Conservation (phyloP, 2,113 vertebrate genomes). For the Sceloporus undulatus region DNA sequence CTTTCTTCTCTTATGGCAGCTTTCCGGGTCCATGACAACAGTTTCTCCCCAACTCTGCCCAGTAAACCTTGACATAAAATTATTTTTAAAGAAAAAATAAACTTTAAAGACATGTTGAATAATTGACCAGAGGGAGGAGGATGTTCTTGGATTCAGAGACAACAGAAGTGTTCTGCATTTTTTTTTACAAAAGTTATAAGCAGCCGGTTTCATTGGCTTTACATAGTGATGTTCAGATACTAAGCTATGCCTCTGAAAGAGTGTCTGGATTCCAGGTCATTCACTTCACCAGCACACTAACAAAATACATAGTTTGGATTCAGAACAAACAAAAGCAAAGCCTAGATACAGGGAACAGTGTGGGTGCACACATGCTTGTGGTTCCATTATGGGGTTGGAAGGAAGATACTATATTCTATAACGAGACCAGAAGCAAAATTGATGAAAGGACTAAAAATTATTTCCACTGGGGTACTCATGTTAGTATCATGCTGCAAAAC, state of each 20-base stretch:
- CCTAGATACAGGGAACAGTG: slow-evolving; percentile 36
- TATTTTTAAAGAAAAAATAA: not conserved
- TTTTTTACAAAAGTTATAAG: slow-evolving; percentile 42
- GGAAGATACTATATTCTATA: not conserved
- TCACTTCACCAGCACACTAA: slow-evolving; percentile 1
- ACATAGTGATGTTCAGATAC: slow-evolving; percentile 42
- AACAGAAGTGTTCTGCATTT: slow-evolving; percentile 5
- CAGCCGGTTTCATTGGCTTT: slow-evolving; percentile 40
- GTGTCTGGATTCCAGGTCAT: not conserved
- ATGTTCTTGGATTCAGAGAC: not conserved
- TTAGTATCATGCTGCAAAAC: not conserved
- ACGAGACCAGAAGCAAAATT: slow-evolving; percentile 61
- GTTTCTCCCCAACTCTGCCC: not conserved
- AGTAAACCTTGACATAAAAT: not conserved
- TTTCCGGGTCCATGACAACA: slow-evolving; percentile 47
- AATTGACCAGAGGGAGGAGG: not conserved
- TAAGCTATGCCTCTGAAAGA: not conserved
- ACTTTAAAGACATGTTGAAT: not conserved
- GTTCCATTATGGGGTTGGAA: not conserved
- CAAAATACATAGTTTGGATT: slow-evolving; percentile 14
- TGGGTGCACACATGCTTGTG: not conserved
- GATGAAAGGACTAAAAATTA: slow-evolving; percentile 38
- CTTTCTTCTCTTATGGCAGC: not conserved
- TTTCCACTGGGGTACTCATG: not conserved
- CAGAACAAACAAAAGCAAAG: slow-evolving; percentile 28